A percentile compares a stretch with the other conserved stretches of the same genome.
phyloP scores from a whole-genome alignment of 1,140 invertebrate genomes.

The Galleria mellonella region DNA sequence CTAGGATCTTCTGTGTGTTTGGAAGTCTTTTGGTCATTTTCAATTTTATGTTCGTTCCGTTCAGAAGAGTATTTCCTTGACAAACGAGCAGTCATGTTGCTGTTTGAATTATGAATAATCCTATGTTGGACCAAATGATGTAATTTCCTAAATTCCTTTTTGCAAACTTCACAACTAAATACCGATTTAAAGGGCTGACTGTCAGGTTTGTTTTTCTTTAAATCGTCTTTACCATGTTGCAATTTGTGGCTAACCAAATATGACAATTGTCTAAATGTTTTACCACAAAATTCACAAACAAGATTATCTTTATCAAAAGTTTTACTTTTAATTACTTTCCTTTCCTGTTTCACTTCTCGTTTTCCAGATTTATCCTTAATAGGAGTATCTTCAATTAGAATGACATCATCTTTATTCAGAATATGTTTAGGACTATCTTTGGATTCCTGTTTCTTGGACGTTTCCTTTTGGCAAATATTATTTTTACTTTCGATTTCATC shows the following conservation, averaged over 20 bases:
- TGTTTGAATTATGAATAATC: constrained; percentile 49
- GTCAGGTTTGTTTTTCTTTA: constrained; percentile 33
- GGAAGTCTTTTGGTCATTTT: constrained; percentile 19
- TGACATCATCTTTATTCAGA: constrained; percentile 30
- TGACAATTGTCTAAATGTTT: constrained; percentile 67
- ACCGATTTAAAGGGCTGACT: constrained; percentile 30
- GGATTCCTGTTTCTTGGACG: constrained; percentile 32
- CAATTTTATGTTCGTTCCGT: constrained; percentile 32
- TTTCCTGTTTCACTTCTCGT: constrained; percentile 13
- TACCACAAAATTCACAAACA: constrained; percentile 65
- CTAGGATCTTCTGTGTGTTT: constrained; percentile 48
- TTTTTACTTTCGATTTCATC: constrained; percentile 29
- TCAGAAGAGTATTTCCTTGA: constrained; percentile 52
- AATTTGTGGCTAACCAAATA: constrained; percentile 64
- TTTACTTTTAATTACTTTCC: constrained; percentile 29
- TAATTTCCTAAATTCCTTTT: constrained; percentile 67
- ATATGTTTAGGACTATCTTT: constrained; percentile 30
- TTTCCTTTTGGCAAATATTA: constrained; percentile 11
- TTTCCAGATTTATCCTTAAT: constrained; percentile 34
- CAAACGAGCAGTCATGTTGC: constrained; percentile 15
- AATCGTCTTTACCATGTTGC: constrained; percentile 44
- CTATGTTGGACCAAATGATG: constrained; percentile 70
- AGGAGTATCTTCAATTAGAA: constrained; percentile 49
- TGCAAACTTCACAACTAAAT: constrained; percentile 66
- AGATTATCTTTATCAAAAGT: constrained; percentile 29